These are phyloP conservation scores for Falco concolor DNA, from an alignment of 2,797 vertebrate species.

Conservation along the genomic window DNA sequence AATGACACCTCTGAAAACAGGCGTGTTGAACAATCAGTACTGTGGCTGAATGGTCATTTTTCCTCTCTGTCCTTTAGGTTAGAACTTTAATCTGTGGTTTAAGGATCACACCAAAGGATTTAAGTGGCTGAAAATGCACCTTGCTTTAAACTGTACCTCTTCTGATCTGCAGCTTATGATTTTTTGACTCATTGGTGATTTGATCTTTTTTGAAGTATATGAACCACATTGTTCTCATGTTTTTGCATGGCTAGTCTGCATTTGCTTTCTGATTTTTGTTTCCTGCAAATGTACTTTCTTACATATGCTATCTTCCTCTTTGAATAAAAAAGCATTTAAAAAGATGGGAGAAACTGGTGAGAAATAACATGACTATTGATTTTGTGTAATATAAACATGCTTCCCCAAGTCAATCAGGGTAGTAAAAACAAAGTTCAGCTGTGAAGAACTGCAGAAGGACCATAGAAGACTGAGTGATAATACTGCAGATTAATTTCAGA, in stretches of 20 bases:
- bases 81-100: neutral
- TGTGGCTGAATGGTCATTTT: neutral
- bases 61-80: neutral
- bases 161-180: neutral
- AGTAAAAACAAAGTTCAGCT: neutral
- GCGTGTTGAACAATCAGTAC: neutral
- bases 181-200: neutral
- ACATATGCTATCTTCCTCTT: neutral
- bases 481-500: neutral
- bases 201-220: neutral
- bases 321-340: neutral
- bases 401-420: neutral
- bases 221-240: neutral
- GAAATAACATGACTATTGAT: neutral
- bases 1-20: neutral
- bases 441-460: neutral
- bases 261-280: neutral
- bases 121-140: neutral
- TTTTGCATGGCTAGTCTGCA: neutral
- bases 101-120: neutral
- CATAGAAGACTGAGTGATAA: neutral
- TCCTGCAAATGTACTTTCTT: neutral
- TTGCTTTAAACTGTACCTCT: neutral
- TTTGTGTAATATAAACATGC: neutral
- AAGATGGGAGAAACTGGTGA: neutral